Conservation (phyloP, 2,113 vertebrate species). For the Kobus ellipsiprymnus region DNA sequence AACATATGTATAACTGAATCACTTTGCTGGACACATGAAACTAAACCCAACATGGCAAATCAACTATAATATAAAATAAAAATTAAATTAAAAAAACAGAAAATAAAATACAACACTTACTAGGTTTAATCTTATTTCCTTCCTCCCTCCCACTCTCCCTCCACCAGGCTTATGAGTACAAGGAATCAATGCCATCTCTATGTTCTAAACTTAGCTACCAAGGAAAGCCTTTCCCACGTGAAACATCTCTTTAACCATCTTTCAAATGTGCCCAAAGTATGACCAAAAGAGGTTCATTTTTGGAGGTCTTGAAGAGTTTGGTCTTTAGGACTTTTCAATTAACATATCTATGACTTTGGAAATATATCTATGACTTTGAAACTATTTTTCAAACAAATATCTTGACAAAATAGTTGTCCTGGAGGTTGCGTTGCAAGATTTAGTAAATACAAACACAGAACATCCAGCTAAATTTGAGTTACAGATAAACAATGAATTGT, state of each 20-base stretch:
- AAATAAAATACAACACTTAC: background rate
- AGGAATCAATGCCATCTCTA: background rate
- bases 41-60: background rate
- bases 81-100: background rate
- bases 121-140: background rate
- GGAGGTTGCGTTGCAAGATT: background rate
- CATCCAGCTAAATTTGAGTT: background rate
- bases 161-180: background rate
- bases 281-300: background rate
- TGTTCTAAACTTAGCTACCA: background rate
- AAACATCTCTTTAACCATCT: background rate
- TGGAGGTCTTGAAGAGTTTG: background rate
- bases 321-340: background rate
- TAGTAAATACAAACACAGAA: background rate
- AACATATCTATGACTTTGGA: background rate
- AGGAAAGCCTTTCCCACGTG: background rate
- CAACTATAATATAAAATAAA: background rate
- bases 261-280: background rate
- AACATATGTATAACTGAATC: background rate
- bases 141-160: background rate
- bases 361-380: background rate
- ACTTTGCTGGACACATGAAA: background rate
- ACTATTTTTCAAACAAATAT: background rate
- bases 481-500: background rate
- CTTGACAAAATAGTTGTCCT: background rate